Evolutionary conservation across 1,140 invertebrate species (phyloP), one percentile per base, ranked within the genome.

Genomic region (Leucophenga varia): DNA sequence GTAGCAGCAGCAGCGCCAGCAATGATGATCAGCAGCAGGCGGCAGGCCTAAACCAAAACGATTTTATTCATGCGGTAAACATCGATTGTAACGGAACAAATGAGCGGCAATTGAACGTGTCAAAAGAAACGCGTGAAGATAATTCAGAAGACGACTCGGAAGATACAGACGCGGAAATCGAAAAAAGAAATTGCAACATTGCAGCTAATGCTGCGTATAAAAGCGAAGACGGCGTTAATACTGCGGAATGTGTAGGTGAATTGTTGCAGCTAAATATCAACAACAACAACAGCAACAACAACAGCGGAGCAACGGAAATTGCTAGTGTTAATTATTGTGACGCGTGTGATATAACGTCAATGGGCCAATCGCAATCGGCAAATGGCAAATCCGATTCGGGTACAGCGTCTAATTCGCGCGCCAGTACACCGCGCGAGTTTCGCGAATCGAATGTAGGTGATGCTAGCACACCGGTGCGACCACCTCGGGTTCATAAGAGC

Each of bases 61-160:
- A 54, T 47, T 58, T 65, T 53, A 67, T 67, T 67, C 63, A 67
- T 57, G 63, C 63, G 63, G 63, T 56, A 67, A 67, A 56, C 63
- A 59, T 67, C 49, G 63, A 59, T 43, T 59, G 47, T 49, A 39
- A 47, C 57, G 59, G 59, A n/a, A n/a, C n/a, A n/a, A n/a, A n/a
- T n/a, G n/a, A n/a, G n/a, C n/a, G n/a, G n/a, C n/a, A n/a, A n/a
- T n/a, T n/a, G n/a, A n/a, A n/a, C n/a, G n/a, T n/a, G n/a, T n/a
- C n/a, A n/a, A n/a, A n/a, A n/a, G n/a, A n/a, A n/a, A n/a, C n/a
- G n/a, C n/a, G n/a, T n/a, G n/a, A n/a, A n/a, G n/a, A n/a, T n/a
- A n/a, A n/a, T n/a, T n/a, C n/a, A n/a, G n/a, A n/a, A n/a, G n/a
- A n/a, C n/a, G n/a, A n/a, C n/a, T n/a, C n/a, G n/a, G n/a, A n/a